Percentiles rank a stretch among this genome's conserved stretches.
Conservation (phyloP, 2,113 vertebrate species). For the Bucco capensis region DNA sequence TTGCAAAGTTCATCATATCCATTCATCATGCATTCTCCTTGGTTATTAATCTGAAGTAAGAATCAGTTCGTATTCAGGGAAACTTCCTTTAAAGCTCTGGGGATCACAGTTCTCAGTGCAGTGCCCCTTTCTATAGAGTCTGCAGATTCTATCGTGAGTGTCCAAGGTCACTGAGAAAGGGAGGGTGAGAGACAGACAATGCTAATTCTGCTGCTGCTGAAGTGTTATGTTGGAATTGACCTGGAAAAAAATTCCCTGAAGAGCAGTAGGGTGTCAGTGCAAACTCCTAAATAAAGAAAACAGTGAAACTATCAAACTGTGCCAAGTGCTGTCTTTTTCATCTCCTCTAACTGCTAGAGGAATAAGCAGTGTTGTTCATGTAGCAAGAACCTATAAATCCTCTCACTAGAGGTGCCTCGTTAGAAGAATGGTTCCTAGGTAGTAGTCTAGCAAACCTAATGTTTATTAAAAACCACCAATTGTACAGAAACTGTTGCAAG, state of each 20-base stretch:
- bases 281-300: conserved; percentile 15
- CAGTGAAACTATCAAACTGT: not conserved
- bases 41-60: conserved; percentile 41
- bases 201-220: conserved; percentile 14
- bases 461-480: not conserved
- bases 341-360: not conserved
- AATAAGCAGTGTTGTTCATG: not conserved
- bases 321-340: not conserved
- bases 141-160: not conserved
- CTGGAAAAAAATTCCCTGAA: conserved; percentile 48
- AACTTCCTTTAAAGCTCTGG: not conserved
- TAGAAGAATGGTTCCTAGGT: not conserved
- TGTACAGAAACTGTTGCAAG: not conserved
- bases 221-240: conserved; percentile 27
- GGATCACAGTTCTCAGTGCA: not conserved
- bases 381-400: not conserved
- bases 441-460: not conserved
- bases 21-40: conserved; percentile 2
- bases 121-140: not conserved
- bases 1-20: conserved; percentile 5
- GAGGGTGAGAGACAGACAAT: conserved; percentile 16
- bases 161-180: not conserved
- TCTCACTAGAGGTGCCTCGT: not conserved
- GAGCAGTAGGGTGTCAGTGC: conserved; percentile 25
- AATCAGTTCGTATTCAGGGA: conserved; percentile 5